Evolutionary conservation across 2,113 vertebrate genomes (phyloP), one percentile per base, ranked within the genome.

Genomic region (Tyrannus savana): DNA sequence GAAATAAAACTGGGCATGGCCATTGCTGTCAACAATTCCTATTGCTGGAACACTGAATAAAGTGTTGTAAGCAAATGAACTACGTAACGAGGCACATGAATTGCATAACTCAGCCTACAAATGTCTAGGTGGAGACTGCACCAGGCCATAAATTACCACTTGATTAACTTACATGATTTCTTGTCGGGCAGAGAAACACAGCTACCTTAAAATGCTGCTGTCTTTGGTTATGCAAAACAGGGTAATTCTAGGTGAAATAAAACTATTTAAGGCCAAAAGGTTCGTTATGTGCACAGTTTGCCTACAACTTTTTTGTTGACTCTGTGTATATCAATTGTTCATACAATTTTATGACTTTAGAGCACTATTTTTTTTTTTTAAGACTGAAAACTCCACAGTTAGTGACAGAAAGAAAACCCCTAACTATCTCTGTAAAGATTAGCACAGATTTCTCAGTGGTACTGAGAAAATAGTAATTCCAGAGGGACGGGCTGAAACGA

Each of bases 401-500:
- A 66, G 18, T 0, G 0, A 56, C 2, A 22, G 42, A 84, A 94
- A 91, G 67, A 72, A 81, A 87, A 53, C 55, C 53, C 30, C 39
- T 30, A 74, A 85, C 53, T 49, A 46, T 23, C 49, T 63, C 33
- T 67, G 33, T 73, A 41, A 94, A 88, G 52, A 90, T 68, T 47
- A 87, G 47, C 8, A 83, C 33, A 42, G 13, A 83, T 47, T 68
- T 77, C 81, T 91, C 7, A n/a, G 71, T 9, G 59, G 27, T 5
- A 37, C 0, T 90, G 50, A 91, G 72, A 94, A 94, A 96, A 97
- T 2, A 86, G 41, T 25, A 92, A 92, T 78, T 94, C 85, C 92
- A 92, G 88, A 90, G 92, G 79, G 87, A 90, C 21, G 67, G 63
- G 49, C 90, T 96, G 68, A 96, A 96, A 90, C 33, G 64, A 91